These are phyloP conservation scores for Platyrinchus mystaceus DNA, from an alignment of 2,797 vertebrate genomes.

Conservation along the genomic window DNA sequence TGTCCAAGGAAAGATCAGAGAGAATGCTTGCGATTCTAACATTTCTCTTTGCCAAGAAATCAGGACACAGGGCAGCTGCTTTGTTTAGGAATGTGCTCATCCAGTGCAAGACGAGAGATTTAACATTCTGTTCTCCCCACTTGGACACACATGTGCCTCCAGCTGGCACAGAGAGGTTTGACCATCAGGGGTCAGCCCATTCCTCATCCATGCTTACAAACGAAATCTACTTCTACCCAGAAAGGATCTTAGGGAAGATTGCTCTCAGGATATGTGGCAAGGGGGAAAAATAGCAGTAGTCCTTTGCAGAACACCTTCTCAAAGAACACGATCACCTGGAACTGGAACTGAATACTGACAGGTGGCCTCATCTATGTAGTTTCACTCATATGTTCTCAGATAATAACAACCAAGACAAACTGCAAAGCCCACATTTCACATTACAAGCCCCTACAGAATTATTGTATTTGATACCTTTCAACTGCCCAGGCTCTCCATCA, in stretches of 20 bases:
- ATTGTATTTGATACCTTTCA: constrained; percentile 83
- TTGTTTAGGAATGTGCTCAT: neutral
- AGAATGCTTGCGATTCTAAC: neutral
- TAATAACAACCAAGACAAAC: neutral
- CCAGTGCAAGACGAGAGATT: neutral
- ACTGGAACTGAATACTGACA: neutral
- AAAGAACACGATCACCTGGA: neutral
- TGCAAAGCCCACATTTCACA: neutral
- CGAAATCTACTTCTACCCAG: neutral
- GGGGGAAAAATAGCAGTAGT: neutral
- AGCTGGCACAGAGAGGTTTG: neutral
- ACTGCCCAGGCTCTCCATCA: constrained; percentile 78
- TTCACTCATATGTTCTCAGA: neutral
- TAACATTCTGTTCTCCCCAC: neutral
- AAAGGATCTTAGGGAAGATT: neutral
- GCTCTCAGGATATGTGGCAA: neutral
- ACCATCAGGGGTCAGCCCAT: neutral
- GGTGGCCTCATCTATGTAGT: neutral
- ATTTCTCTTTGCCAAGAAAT: neutral
- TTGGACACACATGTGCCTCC: neutral
- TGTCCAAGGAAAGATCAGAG: neutral
- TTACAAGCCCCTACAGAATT: neutral
- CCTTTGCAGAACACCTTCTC: neutral
- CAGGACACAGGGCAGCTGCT: neutral
- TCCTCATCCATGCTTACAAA: neutral